Conservation (phyloP, 2,888 invertebrate species). For the Rambutsinella grinnellia region DNA sequence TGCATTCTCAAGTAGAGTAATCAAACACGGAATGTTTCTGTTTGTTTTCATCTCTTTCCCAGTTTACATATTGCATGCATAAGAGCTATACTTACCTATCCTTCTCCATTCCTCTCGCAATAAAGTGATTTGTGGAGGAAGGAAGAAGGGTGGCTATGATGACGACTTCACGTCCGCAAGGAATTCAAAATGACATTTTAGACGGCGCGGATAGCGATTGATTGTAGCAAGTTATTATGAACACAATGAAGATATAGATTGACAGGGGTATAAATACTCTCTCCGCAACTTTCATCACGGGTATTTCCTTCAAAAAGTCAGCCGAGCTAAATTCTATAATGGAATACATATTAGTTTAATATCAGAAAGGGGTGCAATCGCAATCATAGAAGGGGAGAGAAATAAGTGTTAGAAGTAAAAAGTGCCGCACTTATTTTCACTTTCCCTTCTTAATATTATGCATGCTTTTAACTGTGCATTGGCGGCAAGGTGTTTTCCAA, state of each 20-base stretch:
- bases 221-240: conserved; percentile 27
- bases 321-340: conserved; percentile 44
- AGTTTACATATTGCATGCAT: conserved; percentile 27
- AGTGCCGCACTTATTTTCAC: conserved; percentile 31
- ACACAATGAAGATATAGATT: conserved; percentile 15
- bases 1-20: conserved; percentile 36
- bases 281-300: neutral
- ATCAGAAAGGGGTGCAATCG: conserved; percentile 29
- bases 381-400: conserved; percentile 9
- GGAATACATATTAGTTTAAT: conserved; percentile 42
- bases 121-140: conserved; percentile 40
- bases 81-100: conserved; percentile 13
- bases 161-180: conserved; percentile 6
- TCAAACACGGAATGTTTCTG: conserved; percentile 32
- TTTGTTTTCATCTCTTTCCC: conserved; percentile 39
- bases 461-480: neutral
- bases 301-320: conserved; percentile 27
- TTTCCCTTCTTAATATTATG: neutral
- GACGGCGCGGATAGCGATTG: conserved; percentile 45
- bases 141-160: conserved; percentile 17
- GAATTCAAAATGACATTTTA: neutral
- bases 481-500: conserved; percentile 9
- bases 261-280: neutral
- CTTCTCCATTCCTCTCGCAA: neutral
- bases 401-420: conserved; percentile 31